phyloP scores from a whole-genome alignment of 2,797 vertebrate genomes.

The Centropyge bicolor region DNA sequence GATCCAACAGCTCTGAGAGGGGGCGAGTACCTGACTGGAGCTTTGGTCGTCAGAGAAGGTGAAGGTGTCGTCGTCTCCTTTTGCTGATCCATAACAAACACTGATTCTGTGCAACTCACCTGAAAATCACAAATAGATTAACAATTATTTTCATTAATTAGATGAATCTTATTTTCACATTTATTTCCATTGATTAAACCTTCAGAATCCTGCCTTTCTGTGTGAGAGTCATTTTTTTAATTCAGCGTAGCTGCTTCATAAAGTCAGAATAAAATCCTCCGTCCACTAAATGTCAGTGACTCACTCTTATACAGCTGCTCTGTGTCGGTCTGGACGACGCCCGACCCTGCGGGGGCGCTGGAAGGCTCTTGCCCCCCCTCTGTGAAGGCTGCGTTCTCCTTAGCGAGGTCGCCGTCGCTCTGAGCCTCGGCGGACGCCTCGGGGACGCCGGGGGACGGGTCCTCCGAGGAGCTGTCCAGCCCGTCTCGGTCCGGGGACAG shows the following conservation, averaged over 20 bases:
- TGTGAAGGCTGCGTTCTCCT: slow-evolving; percentile 19
- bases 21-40: slow-evolving; percentile 88
- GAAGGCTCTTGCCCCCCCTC: slow-evolving; percentile 39
- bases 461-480: slow-evolving; percentile 78
- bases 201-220: no score
- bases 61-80: slow-evolving; percentile 87
- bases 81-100: slow-evolving; percentile 87
- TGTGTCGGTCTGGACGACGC: slow-evolving; percentile 76
- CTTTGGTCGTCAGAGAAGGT: slow-evolving; percentile 96
- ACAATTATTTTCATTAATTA: no score
- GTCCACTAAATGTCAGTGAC: slow-evolving; percentile 7
- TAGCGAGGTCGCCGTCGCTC: slow-evolving; percentile 40
- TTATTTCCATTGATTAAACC: no score
- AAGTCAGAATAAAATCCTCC: no score
- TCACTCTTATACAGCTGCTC: slow-evolving; percentile 79
- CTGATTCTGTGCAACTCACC: slow-evolving; percentile 94
- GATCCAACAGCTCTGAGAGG: no score
- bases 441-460: slow-evolving; percentile 75
- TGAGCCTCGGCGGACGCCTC: slow-evolving; percentile 79
- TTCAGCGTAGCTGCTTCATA: no score
- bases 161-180: no score
- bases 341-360: slow-evolving; percentile 49
- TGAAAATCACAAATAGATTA: slow-evolving; percentile 74
- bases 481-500: slow-evolving; percentile 86
- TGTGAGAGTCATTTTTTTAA: no score